These are phyloP conservation scores for Melieria omissa DNA, from an alignment of 2,888 invertebrate genomes.

Conservation along the genomic window DNA sequence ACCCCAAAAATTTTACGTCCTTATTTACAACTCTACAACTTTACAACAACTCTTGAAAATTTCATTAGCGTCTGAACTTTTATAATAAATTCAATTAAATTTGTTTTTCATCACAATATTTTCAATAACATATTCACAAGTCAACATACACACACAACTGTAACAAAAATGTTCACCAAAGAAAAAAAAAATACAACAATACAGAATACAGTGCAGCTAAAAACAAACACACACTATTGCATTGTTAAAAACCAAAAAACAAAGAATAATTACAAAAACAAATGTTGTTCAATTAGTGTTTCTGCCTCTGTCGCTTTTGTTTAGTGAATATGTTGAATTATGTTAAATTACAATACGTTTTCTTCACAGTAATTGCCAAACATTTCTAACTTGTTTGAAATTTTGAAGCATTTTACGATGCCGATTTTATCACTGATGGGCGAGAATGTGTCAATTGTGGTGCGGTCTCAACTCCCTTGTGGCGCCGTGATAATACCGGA, in stretches of 20 bases:
- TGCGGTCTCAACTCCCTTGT: constrained; percentile 95
- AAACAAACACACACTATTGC: too few relatives aligned
- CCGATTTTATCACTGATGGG: constrained; percentile 78
- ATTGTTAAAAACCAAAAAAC: constrained; percentile 2
- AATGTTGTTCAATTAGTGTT: constrained; percentile 37
- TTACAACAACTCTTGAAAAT: too few relatives aligned
- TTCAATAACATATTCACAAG: neutral
- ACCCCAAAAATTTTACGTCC: too few relatives aligned
- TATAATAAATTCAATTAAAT: constrained; percentile 68
- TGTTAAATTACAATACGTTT: neutral
- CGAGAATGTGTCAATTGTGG: constrained; percentile 99
- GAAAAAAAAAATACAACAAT: constrained; percentile 37
- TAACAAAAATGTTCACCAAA: constrained; percentile 30
- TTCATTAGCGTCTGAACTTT: constrained; percentile 29
- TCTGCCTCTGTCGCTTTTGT: constrained; percentile 28
- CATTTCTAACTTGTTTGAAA: constrained; percentile 41
- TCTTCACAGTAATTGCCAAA: constrained; percentile 24
- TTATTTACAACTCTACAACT: too few relatives aligned
- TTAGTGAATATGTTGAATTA: constrained; percentile 26
- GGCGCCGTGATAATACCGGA: constrained; percentile 98
- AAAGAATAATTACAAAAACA: constrained; percentile 26
- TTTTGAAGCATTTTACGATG: constrained; percentile 67
- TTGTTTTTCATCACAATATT: constrained; percentile 41
- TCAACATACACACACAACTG: constrained; percentile 33
- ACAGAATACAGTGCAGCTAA: constrained; percentile 9